Evolutionary conservation across 2,113 vertebrate species (phyloP).

Genomic region (Tachuris rubrigastra): DNA sequence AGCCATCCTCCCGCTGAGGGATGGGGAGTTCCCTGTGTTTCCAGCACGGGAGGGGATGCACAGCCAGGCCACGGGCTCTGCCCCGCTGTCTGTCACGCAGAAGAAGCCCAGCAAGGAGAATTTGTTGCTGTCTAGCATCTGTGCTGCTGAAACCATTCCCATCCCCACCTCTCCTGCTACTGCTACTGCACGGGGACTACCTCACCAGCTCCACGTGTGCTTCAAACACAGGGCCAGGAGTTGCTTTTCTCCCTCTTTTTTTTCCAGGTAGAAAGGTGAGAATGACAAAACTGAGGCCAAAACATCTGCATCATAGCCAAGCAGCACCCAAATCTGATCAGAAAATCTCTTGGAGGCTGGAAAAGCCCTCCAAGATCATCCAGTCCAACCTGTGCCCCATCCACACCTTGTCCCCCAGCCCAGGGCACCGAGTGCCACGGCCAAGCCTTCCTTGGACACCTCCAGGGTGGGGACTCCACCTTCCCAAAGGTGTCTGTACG

Average conservation of each 20-base stretch:
- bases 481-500: fast-evolving
- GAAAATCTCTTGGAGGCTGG: too few species aligned
- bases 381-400: not conserved
- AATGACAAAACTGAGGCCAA: not conserved
- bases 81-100: not conserved
- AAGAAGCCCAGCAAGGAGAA: not conserved
- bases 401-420: not conserved
- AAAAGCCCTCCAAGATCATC: not conserved
- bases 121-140: too few species aligned
- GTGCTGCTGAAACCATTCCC: too few species aligned
- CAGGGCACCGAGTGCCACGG: not conserved
- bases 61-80: not conserved
- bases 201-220: too few species aligned
- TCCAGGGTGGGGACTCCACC: not conserved
- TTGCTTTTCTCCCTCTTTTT: not conserved
- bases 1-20: fast-evolving
- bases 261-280: not conserved
- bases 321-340: not conserved
- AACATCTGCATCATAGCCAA: not conserved
- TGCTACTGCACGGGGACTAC: too few species aligned
- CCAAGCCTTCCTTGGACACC: not conserved
- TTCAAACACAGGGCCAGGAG: too few species aligned
- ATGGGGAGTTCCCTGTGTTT: too few species aligned
- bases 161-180: too few species aligned
- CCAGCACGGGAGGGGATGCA: too few species aligned